phyloP scores from a whole-genome alignment of 2,113 vertebrate species.

The Sebastes fasciatus region DNA sequence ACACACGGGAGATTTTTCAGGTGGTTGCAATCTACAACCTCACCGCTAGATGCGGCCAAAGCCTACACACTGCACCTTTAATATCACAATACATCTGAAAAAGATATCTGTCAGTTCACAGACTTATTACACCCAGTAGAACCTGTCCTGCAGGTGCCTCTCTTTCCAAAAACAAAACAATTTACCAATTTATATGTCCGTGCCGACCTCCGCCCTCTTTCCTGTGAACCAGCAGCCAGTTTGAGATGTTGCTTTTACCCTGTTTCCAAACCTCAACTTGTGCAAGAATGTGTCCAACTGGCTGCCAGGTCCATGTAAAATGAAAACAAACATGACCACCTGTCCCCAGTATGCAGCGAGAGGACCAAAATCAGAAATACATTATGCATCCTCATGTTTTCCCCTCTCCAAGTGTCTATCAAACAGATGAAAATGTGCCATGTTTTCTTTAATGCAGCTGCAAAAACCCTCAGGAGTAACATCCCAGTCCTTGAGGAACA shows the following conservation, averaged over 20 bases:
- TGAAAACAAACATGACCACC: slow-evolving; percentile 68
- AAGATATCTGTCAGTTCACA: neutral
- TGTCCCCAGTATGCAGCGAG: slow-evolving; percentile 46
- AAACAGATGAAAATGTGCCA: slow-evolving; percentile 11
- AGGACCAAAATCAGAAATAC: slow-evolving; percentile 14
- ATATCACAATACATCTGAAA: neutral
- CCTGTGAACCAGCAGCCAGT: slow-evolving; percentile 20
- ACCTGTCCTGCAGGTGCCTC: neutral
- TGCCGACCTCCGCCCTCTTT: slow-evolving; percentile 7
- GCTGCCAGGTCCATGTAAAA: slow-evolving; percentile 44
- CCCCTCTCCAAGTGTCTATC: slow-evolving; percentile 32
- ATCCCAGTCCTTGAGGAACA: slow-evolving; percentile 48
- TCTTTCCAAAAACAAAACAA: neutral
- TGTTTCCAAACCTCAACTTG: slow-evolving; percentile 53
- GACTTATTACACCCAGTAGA: neutral
- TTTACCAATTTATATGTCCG: slow-evolving; percentile 18
- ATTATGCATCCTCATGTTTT: slow-evolving; percentile 18
- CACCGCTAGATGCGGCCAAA: too few species aligned
- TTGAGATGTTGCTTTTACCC: slow-evolving; percentile 48
- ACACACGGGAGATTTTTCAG: too few species aligned
- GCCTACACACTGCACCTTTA: neutral
- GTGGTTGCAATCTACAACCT: too few species aligned
- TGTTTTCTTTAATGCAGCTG: slow-evolving; percentile 42
- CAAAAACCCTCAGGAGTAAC: slow-evolving; percentile 19
- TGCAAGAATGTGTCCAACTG: slow-evolving; percentile 24